Conservation (phyloP, 2,113 vertebrate genomes). For the Nestor notabilis region DNA sequence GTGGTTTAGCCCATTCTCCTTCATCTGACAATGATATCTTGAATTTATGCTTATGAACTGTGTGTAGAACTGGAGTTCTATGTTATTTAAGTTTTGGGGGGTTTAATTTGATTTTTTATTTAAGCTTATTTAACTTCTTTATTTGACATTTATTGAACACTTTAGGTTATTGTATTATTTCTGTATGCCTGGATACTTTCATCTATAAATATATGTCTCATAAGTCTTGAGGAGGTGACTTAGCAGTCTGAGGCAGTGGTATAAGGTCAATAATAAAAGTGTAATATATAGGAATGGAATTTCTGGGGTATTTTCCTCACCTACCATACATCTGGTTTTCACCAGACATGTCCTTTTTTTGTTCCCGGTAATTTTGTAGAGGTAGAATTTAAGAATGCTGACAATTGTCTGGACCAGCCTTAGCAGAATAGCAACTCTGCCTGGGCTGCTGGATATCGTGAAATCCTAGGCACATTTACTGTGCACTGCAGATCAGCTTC, state of each 20-base stretch:
- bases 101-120: not conserved
- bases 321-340: not conserved
- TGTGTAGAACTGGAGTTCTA: not conserved
- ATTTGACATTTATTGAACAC: not conserved
- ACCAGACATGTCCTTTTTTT: not conserved
- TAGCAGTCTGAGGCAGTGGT: not conserved
- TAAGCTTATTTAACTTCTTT: not conserved
- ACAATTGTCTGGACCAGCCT: not conserved
- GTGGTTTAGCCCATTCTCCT: not conserved
- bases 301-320: not conserved
- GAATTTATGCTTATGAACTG: not conserved
- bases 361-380: not conserved
- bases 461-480: not conserved
- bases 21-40: not conserved
- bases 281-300: not conserved
- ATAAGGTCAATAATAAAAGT: not conserved
- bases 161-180: not conserved
- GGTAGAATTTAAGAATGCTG: not conserved
- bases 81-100: not conserved
- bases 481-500: not conserved
- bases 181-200: not conserved
- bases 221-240: not conserved
- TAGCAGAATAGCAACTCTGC: not conserved
- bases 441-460: not conserved
- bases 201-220: not conserved